Base-by-base conservation (phyloP, 2,888 invertebrate genomes). In the Allolobophora icterica region DNA sequence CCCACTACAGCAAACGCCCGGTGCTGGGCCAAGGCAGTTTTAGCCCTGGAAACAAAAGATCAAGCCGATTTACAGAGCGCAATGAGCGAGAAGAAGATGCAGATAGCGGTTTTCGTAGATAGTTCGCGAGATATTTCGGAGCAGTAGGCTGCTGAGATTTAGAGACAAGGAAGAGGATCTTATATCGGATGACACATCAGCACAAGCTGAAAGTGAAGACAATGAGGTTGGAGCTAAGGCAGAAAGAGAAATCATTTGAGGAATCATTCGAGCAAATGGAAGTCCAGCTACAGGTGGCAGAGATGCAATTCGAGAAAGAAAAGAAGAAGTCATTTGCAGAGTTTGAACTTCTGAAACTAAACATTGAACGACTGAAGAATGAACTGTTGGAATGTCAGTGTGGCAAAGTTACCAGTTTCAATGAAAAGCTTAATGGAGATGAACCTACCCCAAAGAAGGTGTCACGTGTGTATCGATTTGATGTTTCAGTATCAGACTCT, bases 231-330 rank as follows among this genome's bases (percentile, higher is more conserved):
- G 84, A 84, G 35, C 33, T 84, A 15, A 33, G 84, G 84, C 34
- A 84, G 84, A 84, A 84, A 35, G 84, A 84, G 13, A 34, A 84
- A n/a, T 33, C 84, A 30, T 84, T 35, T 21, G 84, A 84, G 34
- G 84, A 84, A 34, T 19, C 34, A 34, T 34, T 84, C 84, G 33
- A 84, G 24, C 84, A 84, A 84, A 33, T 84, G 19, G 84, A 84
- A 84, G 84, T 84, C 35, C 84, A 84, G 35, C 21, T 84, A 21
- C 84, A 84, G 84, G 84, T 84, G 34, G 84, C 84, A 4, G 84
- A 84, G 35, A 84, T 84, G 84, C 84, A 84, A 19, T 21, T 84
- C 4, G 84, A 84, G 21, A 34, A 11, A 19, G 84, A 84, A 35
- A 84, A 35, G 34, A 84, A 84, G 34, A 84, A 84, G 35, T 84